Conservation (phyloP, 92 coral and sea anemone genomes). For the Meandrina meandrites region DNA sequence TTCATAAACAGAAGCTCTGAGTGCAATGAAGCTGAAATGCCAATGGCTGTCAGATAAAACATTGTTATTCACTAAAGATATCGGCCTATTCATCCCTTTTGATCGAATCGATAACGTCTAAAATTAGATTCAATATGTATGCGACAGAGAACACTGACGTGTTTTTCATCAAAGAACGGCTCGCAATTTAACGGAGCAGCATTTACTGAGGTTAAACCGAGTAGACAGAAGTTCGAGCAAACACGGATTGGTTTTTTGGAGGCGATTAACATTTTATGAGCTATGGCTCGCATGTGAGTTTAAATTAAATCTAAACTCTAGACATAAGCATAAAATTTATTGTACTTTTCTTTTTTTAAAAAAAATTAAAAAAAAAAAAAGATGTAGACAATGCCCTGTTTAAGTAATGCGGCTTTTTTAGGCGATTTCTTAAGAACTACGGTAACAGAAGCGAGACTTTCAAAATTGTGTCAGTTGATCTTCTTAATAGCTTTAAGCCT, state of each 20-base stretch:
- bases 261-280: neutral
- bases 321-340: neutral
- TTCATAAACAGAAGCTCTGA: neutral
- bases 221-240: neutral
- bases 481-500: neutral
- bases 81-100: neutral
- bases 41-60: neutral
- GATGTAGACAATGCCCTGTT: too few species aligned
- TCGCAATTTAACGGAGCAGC: neutral
- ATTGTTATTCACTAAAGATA: neutral
- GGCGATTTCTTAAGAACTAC: neutral
- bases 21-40: neutral
- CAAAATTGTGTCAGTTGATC: neutral
- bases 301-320: neutral
- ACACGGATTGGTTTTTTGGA: neutral
- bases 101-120: neutral
- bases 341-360: neutral
- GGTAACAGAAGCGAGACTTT: neutral
- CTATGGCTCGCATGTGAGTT: neutral
- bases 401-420: too few species aligned
- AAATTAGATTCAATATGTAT: neutral
- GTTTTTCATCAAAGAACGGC: neutral
- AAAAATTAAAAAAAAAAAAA: too few species aligned
- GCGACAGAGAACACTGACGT: too few species aligned
- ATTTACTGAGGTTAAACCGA: neutral